Evolutionary conservation across 1,140 invertebrate species (phyloP), one percentile per base, ranked within the genome.

Genomic region (Trypoxylus dichotomus): DNA sequence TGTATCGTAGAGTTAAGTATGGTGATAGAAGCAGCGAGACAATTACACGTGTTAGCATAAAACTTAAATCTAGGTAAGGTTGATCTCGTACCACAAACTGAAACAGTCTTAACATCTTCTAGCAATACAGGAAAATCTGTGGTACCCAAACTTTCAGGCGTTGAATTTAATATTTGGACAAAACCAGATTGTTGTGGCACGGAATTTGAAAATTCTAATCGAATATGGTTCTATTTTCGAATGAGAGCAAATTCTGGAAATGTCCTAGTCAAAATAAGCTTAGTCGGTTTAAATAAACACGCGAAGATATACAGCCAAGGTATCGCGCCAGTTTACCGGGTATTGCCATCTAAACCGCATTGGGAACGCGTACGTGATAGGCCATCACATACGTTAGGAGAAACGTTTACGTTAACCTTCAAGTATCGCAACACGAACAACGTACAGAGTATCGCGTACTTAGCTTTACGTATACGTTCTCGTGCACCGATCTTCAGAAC

Each of bases 191-290:
- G 95, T 88, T 91, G 90, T 79, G 95, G 94, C 32, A 96, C 95
- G 11, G 92, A 94, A 83, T 97, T 91, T 90, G 94, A 97, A 87
- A 97, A 97, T 89, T 92, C 92, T 24, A 97, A 97, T 84, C 90
- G 95, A 79, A 96, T 96, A 1, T 98, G 96, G 96, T 98, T 98
- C 88, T 93, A 96, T 85, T 98, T 98, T 90, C 94, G 94, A n/a
- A 87, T 98, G 41, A 85, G 84, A 84, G 91, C 90, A 68, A 90
- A 90, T 77, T 83, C 82, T 73, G 87, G 90, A 15, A 88, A 87
- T 76, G 19, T 78, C 6, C 82, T 90, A 80, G 91, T 97, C 42
- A 93, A 93, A 85, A 88, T 97, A 75, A 97, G 96, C 85, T 89
- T 97, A 43, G 91, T 95, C 83, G 96, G 97, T 87, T 86, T 97